Conservation (phyloP, 2,888 invertebrate species). For the Caenorhabditis afra region DNA sequence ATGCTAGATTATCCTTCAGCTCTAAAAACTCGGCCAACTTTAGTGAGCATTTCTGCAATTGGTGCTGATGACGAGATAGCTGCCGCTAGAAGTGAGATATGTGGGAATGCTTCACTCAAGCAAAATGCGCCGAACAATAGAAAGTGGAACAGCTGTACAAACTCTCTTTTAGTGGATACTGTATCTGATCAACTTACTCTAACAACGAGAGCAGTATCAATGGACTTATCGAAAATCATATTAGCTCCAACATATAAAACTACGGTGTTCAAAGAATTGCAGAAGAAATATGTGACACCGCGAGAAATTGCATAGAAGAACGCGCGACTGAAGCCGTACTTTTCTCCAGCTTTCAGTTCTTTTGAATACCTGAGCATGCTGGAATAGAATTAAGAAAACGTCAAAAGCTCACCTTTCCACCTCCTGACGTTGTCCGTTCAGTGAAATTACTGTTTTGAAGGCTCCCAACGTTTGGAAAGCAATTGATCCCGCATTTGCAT, state of each 20-base stretch:
- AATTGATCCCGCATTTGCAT: conserved; percentile 48
- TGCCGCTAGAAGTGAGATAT: conserved; percentile 24
- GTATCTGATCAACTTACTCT: conserved; percentile 20
- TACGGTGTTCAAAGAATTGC: conserved; percentile 78
- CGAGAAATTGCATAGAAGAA: conserved; percentile 78
- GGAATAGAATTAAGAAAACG: too few relatives aligned
- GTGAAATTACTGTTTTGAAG: conserved; percentile 49
- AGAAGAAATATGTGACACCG: conserved; percentile 78
- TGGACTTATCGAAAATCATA: conserved; percentile 77
- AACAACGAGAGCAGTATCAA: conserved; percentile 25
- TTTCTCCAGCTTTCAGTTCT: conserved; percentile 65
- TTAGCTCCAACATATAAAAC: conserved; percentile 72
- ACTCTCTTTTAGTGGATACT: too few relatives aligned
- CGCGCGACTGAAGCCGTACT: conserved; percentile 70
- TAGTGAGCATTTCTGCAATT: conserved; percentile 42
- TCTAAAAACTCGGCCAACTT: conserved; percentile 21
- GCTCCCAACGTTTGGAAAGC: conserved; percentile 45
- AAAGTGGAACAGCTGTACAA: conserved; percentile 45
- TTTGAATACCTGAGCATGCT: conserved; percentile 69
- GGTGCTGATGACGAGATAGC: conserved; percentile 48
- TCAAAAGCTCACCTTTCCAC: conserved; percentile 46
- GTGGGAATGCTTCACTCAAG: conserved; percentile 47
- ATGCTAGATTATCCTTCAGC: conserved; percentile 15
- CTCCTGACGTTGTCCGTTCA: conserved; percentile 52
- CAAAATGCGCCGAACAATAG: conserved; percentile 48